A percentile compares a stretch with the other conserved stretches of the same genome.
Conservation (phyloP, 2,888 invertebrate species). For the Thymelicus sylvestris region DNA sequence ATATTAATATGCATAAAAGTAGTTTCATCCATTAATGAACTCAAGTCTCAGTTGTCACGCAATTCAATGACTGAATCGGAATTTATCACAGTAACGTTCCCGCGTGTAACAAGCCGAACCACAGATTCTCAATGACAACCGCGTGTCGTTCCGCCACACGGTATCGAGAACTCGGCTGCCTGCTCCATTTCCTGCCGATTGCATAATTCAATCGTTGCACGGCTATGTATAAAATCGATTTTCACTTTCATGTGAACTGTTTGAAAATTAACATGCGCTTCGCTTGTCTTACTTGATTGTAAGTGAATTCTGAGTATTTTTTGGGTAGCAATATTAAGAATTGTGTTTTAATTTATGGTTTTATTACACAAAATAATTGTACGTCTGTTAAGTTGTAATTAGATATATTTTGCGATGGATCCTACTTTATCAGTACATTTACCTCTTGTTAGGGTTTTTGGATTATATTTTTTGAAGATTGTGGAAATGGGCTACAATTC, state of each 20-base stretch:
- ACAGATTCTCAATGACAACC: conserved; percentile 54
- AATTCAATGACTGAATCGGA: conserved; percentile 17
- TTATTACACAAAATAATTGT: no score
- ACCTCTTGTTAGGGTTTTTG: no score
- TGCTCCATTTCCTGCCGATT: conserved; percentile 70
- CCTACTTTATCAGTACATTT: background rate
- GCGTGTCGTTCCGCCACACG: conserved; percentile 64
- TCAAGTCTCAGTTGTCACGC: conserved; percentile 4
- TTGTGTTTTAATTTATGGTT: no score
- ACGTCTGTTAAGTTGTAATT: no score
- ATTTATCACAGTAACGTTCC: conserved; percentile 27
- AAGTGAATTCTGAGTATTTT: background rate
- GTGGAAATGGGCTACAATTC: no score
- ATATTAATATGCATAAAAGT: no score
- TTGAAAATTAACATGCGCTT: conserved; percentile 5
- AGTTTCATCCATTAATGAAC: background rate
- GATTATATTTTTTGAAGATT: no score
- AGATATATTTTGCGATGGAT: background rate
- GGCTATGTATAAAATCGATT: conserved; percentile 62
- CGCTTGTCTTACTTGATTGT: background rate
- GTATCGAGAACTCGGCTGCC: conserved; percentile 60
- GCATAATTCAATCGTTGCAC: conserved; percentile 65
- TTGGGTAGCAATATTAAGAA: background rate
- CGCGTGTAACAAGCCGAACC: conserved; percentile 22
- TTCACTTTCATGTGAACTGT: conserved; percentile 65